Evolutionary conservation across 2,888 invertebrate species (phyloP), one percentile per base, ranked within the genome.

Genomic region (Phengaris alcon): DNA sequence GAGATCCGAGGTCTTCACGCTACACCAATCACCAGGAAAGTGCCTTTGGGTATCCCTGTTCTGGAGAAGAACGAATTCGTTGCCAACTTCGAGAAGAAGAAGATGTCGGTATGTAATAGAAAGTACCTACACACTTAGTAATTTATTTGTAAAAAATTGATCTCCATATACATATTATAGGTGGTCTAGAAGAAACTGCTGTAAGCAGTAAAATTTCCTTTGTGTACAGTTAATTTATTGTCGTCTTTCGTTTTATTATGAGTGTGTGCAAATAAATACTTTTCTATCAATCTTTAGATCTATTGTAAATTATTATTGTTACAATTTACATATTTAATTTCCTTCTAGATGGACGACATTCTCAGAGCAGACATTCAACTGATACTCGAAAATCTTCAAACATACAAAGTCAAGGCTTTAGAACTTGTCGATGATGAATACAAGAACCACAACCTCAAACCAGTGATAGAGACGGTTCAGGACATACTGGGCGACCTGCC

Each of bases 1-100:
- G 96, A 97, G 88, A 91, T 98, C 7, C 94, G 95, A 75, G 97
- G 97, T 5, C 90, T 98, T 0, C 95, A 96, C 80, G 97, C 97
- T 0, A 96, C 95, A 76, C 94, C 96, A 0, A 97, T 98, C 64
- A 94, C 96, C 0, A 94, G 95, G 79, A 94, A 95, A 70, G 91
- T 95, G 77, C 95, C 95, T 22, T 94, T 96, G 48, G 95, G 95
- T 12, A 93, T 95, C n/a, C 97, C 97, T 2, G 95, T 97, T 0
- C 87, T 97, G 44, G 97, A 98, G 86, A 95, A 95, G 84, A 96
- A 96, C 84, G 91, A 94, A 77, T 97, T 97, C 83, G 84, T 97
- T 9, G 95, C 97, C 0, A 95, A 96, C 86, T 89, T 84, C 77
- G 88, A 88, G 77, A 89, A 89, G 68, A 80, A 81, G 46, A 90